Percentiles rank a stretch among this genome's conserved stretches.
Evolutionary conservation across 2,888 invertebrate species (phyloP).

Genomic region (Camponotus fellah): DNA sequence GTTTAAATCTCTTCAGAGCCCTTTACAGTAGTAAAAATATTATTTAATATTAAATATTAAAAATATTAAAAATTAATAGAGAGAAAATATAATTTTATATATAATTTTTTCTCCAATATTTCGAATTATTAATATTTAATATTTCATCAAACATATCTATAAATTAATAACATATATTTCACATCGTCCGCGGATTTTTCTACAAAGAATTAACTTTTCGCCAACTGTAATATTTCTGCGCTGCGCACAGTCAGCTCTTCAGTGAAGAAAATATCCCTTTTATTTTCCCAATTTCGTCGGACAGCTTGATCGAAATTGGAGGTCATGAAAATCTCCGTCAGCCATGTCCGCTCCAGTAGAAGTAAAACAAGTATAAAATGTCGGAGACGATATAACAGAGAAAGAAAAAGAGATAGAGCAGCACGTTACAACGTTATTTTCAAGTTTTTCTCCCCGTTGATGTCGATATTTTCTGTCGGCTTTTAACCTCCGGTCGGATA

Average conservation of each 20-base stretch:
- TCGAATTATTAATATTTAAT: background rate
- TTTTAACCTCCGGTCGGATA: slow-evolving; percentile 52
- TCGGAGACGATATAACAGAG: slow-evolving; percentile 17
- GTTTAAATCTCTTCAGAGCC: background rate
- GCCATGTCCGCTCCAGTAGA: background rate
- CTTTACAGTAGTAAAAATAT: background rate
- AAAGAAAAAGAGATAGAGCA: background rate
- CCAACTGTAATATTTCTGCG: slow-evolving; percentile 28
- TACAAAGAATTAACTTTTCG: background rate
- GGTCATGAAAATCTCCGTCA: slow-evolving; percentile 49
- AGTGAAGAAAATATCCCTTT: slow-evolving; percentile 25
- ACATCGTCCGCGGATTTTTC: background rate
- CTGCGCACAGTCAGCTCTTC: slow-evolving; percentile 20
- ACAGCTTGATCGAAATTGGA: slow-evolving; percentile 50
- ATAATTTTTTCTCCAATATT: background rate
- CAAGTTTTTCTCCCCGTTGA: slow-evolving; percentile 20
- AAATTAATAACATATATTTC: background rate
- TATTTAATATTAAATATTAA: background rate
- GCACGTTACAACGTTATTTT: slow-evolving; percentile 51
- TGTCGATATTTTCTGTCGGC: slow-evolving; percentile 28
- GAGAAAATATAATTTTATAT: background rate
- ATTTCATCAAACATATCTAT: background rate
- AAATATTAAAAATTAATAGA: too few relatives aligned
- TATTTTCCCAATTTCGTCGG: slow-evolving; percentile 41
- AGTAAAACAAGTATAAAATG: slow-evolving; percentile 49